Conservation (phyloP, 2,797 vertebrate genomes). For the Salmo trutta region DNA sequence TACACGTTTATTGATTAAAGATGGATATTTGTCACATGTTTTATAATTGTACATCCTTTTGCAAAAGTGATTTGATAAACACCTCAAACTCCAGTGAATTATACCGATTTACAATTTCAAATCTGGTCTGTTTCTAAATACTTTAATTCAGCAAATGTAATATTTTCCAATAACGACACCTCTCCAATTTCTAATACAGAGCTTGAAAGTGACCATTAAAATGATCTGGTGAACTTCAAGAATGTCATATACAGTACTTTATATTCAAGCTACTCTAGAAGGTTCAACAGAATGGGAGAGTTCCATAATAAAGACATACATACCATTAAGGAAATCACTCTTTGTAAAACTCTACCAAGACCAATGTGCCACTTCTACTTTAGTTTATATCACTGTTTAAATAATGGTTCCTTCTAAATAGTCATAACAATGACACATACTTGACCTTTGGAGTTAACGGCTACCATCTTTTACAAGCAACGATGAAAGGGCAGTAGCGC, state of each 20-base stretch:
- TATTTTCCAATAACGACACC: background rate
- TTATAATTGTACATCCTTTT: background rate
- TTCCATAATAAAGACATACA: constrained; percentile 27
- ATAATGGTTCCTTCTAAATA: constrained; percentile 43
- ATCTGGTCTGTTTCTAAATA: too few species aligned
- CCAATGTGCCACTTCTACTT: constrained; percentile 31
- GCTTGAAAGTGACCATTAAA: background rate
- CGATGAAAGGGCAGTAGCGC: constrained; percentile 22
- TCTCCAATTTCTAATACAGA: background rate
- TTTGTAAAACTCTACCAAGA: constrained; percentile 35
- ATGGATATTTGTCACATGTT: background rate
- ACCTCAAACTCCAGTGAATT: background rate
- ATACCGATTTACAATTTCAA: too few species aligned
- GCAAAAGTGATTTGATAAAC: background rate
- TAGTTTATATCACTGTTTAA: constrained; percentile 2
- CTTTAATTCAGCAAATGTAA: background rate
- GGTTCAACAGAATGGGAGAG: background rate
- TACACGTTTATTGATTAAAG: background rate
- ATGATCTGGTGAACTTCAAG: background rate
- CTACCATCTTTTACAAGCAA: constrained; percentile 59
- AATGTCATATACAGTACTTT: background rate
- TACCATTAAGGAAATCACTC: constrained; percentile 49
- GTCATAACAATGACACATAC: constrained; percentile 60
- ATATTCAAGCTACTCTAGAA: background rate
- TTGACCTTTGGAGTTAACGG: constrained; percentile 69